A percentile compares a stretch with the other conserved stretches of the same genome.
These are phyloP conservation scores for Nyctalus aviator DNA, from an alignment of 2,797 vertebrate genomes.

Conservation along the genomic window DNA sequence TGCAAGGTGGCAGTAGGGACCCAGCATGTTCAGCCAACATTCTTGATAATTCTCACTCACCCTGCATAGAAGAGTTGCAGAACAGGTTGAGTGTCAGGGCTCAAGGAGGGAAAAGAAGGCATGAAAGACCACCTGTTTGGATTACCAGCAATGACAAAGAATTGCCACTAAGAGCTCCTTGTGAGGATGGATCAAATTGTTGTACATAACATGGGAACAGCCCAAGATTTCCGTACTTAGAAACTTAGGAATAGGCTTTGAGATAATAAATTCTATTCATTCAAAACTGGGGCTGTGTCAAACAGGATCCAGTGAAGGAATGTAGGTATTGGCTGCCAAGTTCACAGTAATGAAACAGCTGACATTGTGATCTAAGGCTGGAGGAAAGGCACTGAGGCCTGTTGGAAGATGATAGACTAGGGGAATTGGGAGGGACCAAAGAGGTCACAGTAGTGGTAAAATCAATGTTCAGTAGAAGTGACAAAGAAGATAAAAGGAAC, in stretches of 20 bases:
- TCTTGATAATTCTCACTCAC: not conserved
- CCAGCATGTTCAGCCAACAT: not conserved
- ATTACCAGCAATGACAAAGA: not conserved
- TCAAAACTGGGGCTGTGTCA: not conserved
- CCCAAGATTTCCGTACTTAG: not conserved
- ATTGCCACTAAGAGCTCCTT: not conserved
- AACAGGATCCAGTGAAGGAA: not conserved
- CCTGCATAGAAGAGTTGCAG: not conserved
- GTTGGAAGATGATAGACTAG: fast-evolving
- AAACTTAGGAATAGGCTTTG: not conserved
- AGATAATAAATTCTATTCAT: not conserved
- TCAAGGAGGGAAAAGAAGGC: not conserved
- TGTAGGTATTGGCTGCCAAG: not conserved
- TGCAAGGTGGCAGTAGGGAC: not conserved
- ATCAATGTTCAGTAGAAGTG: not conserved
- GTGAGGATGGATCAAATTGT: not conserved
- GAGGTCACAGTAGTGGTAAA: not conserved
- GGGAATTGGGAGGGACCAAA: not conserved
- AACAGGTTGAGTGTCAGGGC: not conserved
- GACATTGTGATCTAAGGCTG: not conserved
- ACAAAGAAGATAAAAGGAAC: not conserved
- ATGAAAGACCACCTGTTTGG: not conserved
- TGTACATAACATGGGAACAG: not conserved
- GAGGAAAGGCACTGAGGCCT: not conserved
- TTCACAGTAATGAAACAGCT: not conserved